Conservation (phyloP, 2,797 vertebrate genomes). For the Hipposideros larvatus region DNA sequence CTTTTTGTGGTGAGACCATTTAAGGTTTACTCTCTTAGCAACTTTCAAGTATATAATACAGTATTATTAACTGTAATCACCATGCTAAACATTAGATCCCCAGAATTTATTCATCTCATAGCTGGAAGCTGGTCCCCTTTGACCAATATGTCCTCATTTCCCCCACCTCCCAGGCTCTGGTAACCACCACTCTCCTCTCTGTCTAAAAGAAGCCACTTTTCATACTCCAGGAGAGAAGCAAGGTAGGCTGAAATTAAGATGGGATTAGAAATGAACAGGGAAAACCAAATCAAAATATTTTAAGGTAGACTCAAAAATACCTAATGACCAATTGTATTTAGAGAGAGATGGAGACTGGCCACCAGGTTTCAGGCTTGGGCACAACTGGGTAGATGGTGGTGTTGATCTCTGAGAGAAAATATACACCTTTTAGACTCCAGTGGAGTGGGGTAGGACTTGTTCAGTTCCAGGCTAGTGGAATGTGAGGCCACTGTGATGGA, state of each 20-base stretch:
- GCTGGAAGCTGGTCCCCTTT: neutral
- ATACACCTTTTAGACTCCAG: neutral
- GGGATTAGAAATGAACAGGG: neutral
- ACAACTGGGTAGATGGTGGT: neutral
- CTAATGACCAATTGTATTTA: neutral
- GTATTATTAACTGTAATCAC: neutral
- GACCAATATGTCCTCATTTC: neutral
- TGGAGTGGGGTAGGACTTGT: neutral
- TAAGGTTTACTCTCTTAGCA: neutral
- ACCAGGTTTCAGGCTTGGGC: neutral
- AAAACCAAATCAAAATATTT: neutral
- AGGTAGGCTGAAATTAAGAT: neutral
- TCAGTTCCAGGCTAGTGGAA: neutral
- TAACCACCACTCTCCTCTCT: neutral
- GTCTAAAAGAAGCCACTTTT: slow-evolving; percentile 4
- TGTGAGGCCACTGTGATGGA: accelerated
- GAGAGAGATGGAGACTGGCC: neutral
- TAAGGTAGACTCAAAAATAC: neutral
- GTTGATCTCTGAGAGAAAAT: neutral
- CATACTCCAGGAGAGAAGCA: neutral
- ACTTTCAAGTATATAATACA: neutral
- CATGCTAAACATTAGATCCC: neutral
- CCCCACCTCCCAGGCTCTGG: neutral
- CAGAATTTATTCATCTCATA: neutral
- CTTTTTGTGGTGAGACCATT: neutral